These are phyloP conservation scores for Ciconia boyciana DNA, from an alignment of 2,113 vertebrate species.

Conservation along the genomic window DNA sequence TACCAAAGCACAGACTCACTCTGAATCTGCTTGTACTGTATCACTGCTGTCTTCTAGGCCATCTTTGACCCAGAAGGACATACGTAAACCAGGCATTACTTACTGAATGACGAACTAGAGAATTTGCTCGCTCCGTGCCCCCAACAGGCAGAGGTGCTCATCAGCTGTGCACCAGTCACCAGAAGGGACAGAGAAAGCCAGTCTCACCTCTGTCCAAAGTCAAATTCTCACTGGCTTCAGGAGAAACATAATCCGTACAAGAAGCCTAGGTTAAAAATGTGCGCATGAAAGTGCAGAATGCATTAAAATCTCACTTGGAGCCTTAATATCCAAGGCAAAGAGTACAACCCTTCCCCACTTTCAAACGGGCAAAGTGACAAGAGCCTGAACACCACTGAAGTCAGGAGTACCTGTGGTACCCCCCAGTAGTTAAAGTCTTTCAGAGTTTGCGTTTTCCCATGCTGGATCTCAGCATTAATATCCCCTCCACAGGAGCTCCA, in stretches of 20 bases:
- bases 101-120: not conserved
- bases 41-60: not conserved
- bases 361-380: not conserved
- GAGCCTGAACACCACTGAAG: not conserved
- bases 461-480: constrained; percentile 91
- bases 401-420: not conserved
- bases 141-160: not conserved
- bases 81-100: not conserved
- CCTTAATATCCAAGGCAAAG: constrained; percentile 4
- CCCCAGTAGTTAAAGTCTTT: not conserved
- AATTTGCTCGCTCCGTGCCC: not conserved
- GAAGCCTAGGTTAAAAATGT: not conserved
- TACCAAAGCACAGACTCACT: not conserved
- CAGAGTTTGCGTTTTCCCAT: constrained; percentile 83
- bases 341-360: not conserved
- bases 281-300: constrained; percentile 28
- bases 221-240: not conserved
- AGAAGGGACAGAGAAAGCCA: not conserved
- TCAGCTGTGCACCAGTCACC: not conserved
- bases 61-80: not conserved
- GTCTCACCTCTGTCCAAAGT: not conserved
- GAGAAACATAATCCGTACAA: not conserved
- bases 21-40: not conserved
- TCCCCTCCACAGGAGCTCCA: constrained; percentile 85
- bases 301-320: not conserved